phyloP scores from a whole-genome alignment of 2,797 vertebrate species.

The Lacerta bilineata region DNA sequence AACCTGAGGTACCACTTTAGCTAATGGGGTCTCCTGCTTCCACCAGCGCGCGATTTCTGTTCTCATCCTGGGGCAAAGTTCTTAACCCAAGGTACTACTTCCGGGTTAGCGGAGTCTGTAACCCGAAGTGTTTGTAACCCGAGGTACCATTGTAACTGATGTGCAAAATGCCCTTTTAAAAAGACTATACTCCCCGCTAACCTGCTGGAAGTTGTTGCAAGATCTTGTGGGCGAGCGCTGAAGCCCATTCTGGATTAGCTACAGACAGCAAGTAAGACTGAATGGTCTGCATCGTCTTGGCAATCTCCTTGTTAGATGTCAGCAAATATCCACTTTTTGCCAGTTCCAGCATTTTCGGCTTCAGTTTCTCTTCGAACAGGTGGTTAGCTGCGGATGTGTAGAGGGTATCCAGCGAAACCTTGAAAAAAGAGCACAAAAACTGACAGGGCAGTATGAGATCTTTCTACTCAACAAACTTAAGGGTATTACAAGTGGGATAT shows the following conservation, averaged over 20 bases:
- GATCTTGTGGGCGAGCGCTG: constrained; percentile 91
- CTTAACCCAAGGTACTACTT: no score
- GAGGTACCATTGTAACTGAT: no score
- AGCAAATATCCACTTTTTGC: constrained; percentile 75
- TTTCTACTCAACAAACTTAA: no score
- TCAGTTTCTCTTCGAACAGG: constrained; percentile 90
- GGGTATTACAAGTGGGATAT: background rate
- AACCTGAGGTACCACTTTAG: no score
- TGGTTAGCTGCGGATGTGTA: constrained; percentile 90
- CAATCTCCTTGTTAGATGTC: constrained; percentile 81
- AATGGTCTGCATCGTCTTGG: constrained; percentile 84
- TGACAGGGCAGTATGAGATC: background rate
- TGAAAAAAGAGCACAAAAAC: background rate
- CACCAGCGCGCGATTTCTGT: no score
- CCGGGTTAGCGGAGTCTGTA: no score
- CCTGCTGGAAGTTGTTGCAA: constrained; percentile 93
- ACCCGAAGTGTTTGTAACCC: no score
- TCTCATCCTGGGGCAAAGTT: no score
- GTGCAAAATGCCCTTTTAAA: no score
- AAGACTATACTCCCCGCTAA: constrained; percentile 53
- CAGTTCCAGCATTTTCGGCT: constrained; percentile 87
- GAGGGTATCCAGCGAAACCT: constrained; percentile 92
- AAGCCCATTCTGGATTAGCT: constrained; percentile 91
- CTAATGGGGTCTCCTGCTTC: no score
- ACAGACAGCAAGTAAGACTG: constrained; percentile 91